Base-by-base conservation (phyloP, 2,113 vertebrate genomes). In the Bubo blakistoni region DNA sequence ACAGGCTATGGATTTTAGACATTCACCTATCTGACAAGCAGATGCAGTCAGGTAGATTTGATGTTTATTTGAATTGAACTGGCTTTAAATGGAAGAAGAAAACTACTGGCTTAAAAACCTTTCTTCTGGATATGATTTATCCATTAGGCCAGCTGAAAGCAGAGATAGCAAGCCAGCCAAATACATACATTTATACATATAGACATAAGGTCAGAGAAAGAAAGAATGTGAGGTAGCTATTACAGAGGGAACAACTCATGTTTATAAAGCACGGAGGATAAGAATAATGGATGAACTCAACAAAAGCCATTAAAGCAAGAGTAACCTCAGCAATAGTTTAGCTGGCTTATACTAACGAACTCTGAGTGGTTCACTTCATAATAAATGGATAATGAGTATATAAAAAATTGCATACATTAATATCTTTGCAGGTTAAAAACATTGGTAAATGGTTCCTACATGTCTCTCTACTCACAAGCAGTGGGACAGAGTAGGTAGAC, bases 221-320 rank as follows among this genome's bases (percentile, higher is more conserved):
- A 70, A 69, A 19, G 58, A 78, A 66, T 10, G 8, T 21, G 44
- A 88, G 51, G 72, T n/a, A 92, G 65, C 51, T 89, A 54, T 88
- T 77, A 71, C 42, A 29, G 93, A 63, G 52, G 29, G 44, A 91
- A 51, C 55, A 74, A 71, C 32, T 54, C 47, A 1, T 16, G 21
- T 88, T 95, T 87, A 16, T 67, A 58, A 89, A 96, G 81, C 58
- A 85, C 61, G 1, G 4, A 66, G 70, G 61, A 65, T 57, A 85
- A 95, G 71, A 86, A 70, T 84, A 96, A 94, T 83, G 71, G 80
- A 96, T 88, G 90, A 62, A 91, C 72, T 66, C 78, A 95, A 93
- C 87, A 92, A 81, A 90, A 95, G 82, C 85, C 91, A 93, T 96
- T 96, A 97, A 94, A 95, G 74, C 70, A 71, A 49, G 61, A 92